A percentile compares a stretch with the other conserved stretches of the same genome.
Conservation (phyloP, 2,888 invertebrate genomes). For the Papilio demoleus region DNA sequence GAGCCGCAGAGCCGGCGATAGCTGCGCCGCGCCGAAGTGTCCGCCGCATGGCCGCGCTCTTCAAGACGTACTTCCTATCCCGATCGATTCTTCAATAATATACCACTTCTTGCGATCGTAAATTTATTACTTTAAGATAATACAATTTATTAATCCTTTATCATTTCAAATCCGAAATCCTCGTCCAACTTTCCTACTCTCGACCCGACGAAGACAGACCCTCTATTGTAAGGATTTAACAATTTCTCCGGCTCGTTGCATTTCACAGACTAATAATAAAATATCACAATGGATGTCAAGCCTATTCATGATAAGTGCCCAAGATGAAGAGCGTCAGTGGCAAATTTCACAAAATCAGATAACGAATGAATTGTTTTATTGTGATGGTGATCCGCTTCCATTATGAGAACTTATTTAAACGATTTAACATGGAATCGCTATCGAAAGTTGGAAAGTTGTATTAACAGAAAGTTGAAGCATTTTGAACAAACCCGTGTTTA, state of each 20-base stretch:
- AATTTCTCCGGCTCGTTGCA: constrained; percentile 80
- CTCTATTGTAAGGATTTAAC: constrained; percentile 79
- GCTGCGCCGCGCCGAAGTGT: constrained; percentile 61
- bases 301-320: constrained; percentile 79
- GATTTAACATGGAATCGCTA: constrained; percentile 35
- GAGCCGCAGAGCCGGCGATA: constrained; percentile 60
- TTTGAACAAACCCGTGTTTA: constrained; percentile 6
- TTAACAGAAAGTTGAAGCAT: constrained; percentile 14
- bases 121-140: constrained; percentile 34
- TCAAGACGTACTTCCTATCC: constrained; percentile 45
- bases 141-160: constrained; percentile 47
- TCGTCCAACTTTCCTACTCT: constrained; percentile 77
- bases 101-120: neutral
- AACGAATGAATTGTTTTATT: constrained; percentile 67
- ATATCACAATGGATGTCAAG: constrained; percentile 81
- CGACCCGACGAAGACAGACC: constrained; percentile 76
- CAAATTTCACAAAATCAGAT: constrained; percentile 75
- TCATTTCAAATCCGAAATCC: constrained; percentile 67
- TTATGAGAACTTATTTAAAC: constrained; percentile 56
- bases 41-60: constrained; percentile 48
- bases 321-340: constrained; percentile 74
- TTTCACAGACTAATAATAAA: constrained; percentile 79
- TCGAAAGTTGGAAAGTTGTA: constrained; percentile 5
- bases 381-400: constrained; percentile 51
- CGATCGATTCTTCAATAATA: constrained; percentile 21